A percentile compares a stretch with the other conserved stretches of the same genome.
phyloP scores from a whole-genome alignment of 2,113 vertebrate species.

The Corynorhinus townsendii region DNA sequence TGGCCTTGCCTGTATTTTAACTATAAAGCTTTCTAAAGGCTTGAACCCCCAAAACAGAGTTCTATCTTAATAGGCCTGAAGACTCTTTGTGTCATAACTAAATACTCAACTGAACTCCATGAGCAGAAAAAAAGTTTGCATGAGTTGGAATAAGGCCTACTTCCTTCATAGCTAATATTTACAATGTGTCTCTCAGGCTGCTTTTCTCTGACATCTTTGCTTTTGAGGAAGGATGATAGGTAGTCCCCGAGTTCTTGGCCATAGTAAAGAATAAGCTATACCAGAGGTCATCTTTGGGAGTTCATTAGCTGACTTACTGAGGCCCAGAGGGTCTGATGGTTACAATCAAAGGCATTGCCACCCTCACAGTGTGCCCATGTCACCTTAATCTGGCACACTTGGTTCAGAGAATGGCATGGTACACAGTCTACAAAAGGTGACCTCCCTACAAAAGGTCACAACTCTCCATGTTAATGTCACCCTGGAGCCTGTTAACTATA shows the following conservation, averaged over 20 bases:
- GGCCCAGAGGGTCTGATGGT: not conserved
- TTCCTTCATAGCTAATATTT: not conserved
- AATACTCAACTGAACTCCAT: not conserved
- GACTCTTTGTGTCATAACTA: slow-evolving; percentile 29
- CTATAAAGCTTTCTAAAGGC: slow-evolving; percentile 68
- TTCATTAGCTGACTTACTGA: not conserved
- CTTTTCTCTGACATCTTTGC: not conserved
- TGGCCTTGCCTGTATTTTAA: slow-evolving; percentile 65
- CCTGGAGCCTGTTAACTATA: slow-evolving; percentile 59
- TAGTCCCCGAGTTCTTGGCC: not conserved
- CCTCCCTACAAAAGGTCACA: slow-evolving; percentile 62
- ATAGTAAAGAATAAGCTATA: not conserved
- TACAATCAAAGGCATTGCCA: not conserved
- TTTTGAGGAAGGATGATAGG: not conserved
- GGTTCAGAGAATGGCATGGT: not conserved
- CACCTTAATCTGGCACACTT: not conserved
- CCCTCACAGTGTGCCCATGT: not conserved
- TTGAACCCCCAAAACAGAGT: slow-evolving; percentile 51
- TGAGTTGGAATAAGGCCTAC: not conserved
- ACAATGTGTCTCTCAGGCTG: not conserved
- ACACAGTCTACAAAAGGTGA: slow-evolving; percentile 52
- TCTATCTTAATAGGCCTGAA: slow-evolving; percentile 57
- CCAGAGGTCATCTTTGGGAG: not conserved
- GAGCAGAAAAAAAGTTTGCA: not conserved
- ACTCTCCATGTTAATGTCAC: slow-evolving; percentile 49